Evolutionary conservation across 2,113 vertebrate species (phyloP).

Genomic region (Sciurus niger): DNA sequence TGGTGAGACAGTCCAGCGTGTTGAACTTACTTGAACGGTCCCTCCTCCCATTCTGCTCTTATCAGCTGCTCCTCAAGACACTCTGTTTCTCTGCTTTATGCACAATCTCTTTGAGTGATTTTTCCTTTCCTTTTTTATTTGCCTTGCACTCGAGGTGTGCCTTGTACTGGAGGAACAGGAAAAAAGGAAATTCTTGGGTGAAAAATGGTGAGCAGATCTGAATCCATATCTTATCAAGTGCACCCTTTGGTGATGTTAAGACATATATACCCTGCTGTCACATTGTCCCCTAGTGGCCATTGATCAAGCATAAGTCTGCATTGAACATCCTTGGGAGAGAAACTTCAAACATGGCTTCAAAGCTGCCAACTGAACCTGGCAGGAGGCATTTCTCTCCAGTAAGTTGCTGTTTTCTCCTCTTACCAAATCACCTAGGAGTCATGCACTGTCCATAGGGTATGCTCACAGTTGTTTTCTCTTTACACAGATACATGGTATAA

Average conservation of each 20-base stretch:
- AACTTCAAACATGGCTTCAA: not conserved
- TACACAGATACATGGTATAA: not conserved
- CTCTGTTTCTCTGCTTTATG: not conserved
- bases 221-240: not conserved
- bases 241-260: not conserved
- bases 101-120: not conserved
- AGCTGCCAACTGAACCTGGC: not conserved
- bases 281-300: not conserved
- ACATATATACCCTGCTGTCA: not conserved
- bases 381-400: no score
- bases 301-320: no score
- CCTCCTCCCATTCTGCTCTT: not conserved
- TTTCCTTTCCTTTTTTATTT: not conserved
- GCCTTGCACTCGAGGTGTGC: not conserved
- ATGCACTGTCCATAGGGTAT: not conserved
- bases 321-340: not conserved
- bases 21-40: rapidly evolving
- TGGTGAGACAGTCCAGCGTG: rapidly evolving
- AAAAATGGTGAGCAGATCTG: no score
- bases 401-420: not conserved
- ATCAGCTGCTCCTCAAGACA: no score
- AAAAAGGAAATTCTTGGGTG: not conserved
- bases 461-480: not conserved
- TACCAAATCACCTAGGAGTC: not conserved
- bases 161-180: not conserved